Evolutionary conservation across 2,113 vertebrate species (phyloP).

Genomic region (Antechinus stuartii): DNA sequence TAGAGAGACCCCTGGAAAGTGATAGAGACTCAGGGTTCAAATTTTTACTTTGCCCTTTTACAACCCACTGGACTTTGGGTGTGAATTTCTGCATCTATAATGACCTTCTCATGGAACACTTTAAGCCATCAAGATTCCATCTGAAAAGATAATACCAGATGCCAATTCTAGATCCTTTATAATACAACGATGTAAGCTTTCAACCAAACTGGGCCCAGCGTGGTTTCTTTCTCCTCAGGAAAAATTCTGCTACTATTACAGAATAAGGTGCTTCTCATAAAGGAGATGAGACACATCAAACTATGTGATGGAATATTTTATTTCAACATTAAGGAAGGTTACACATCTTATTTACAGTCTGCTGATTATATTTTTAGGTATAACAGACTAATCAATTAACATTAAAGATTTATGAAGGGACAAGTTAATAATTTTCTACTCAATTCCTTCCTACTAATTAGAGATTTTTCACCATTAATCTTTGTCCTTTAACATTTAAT

Average conservation of each 20-base stretch:
- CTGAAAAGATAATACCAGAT: slow-evolving; percentile 4
- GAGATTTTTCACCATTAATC: slow-evolving; percentile 73
- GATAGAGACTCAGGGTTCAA: neutral
- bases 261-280: slow-evolving; percentile 41
- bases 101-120: neutral
- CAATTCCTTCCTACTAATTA: slow-evolving; percentile 79
- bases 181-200: neutral
- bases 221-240: neutral
- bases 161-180: slow-evolving; percentile 28
- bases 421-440: slow-evolving; percentile 80
- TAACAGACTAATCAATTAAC: slow-evolving; percentile 76
- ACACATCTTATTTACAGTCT: slow-evolving; percentile 68
- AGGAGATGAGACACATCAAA: neutral
- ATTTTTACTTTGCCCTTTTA: neutral
- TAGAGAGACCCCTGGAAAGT: neutral
- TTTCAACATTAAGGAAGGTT: slow-evolving; percentile 59
- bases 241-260: neutral
- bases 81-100: neutral
- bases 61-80: neutral
- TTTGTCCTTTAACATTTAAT: slow-evolving; percentile 70
- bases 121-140: neutral
- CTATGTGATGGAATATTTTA: slow-evolving; percentile 51
- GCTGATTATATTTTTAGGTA: slow-evolving; percentile 70
- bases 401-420: slow-evolving; percentile 78
- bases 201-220: slow-evolving; percentile 4